Conservation (phyloP, 2,113 vertebrate genomes). For the Amblyopsis rosae region DNA sequence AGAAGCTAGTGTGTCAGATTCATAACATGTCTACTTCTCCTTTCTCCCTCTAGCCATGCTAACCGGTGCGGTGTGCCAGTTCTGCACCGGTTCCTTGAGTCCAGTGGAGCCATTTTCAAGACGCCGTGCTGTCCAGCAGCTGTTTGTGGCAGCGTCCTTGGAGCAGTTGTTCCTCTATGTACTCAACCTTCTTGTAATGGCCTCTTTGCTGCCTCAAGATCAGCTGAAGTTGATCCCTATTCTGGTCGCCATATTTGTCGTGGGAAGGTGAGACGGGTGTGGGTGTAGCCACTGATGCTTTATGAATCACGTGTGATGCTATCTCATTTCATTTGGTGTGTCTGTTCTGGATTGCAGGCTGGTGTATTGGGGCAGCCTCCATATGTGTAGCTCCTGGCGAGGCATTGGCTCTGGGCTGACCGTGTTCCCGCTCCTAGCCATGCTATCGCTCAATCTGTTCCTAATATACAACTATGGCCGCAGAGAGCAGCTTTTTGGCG, state of each 20-base stretch:
- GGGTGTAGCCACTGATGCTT: background rate
- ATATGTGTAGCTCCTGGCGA: slow-evolving; percentile 70
- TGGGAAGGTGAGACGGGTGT: slow-evolving; percentile 70
- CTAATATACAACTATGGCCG: slow-evolving; percentile 66
- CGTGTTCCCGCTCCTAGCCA: slow-evolving; percentile 73
- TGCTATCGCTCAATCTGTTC: slow-evolving; percentile 75
- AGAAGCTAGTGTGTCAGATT: slow-evolving; percentile 39
- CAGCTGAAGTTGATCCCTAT: slow-evolving; percentile 74
- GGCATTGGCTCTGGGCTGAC: slow-evolving; percentile 78
- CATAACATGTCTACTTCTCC: slow-evolving; percentile 48
- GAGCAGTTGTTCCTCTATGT: slow-evolving; percentile 71
- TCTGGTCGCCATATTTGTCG: slow-evolving; percentile 67
- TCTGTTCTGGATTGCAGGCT: slow-evolving; percentile 52
- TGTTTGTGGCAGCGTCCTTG: slow-evolving; percentile 64
- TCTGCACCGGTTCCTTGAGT: slow-evolving; percentile 65
- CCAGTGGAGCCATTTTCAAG: slow-evolving; percentile 43
- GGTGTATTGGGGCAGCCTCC: slow-evolving; percentile 74
- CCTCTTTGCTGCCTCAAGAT: slow-evolving; percentile 67
- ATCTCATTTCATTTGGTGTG: slow-evolving; percentile 5
- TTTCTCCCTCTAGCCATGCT: slow-evolving; percentile 67
- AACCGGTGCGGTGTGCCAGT: slow-evolving; percentile 57
- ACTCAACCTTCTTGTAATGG: slow-evolving; percentile 73
- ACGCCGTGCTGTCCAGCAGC: slow-evolving; percentile 57
- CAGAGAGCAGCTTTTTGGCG: slow-evolving; percentile 57
- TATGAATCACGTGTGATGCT: slow-evolving; percentile 2